Base-by-base conservation (phyloP, 2,113 vertebrate species). In the Syngnathus floridae region DNA sequence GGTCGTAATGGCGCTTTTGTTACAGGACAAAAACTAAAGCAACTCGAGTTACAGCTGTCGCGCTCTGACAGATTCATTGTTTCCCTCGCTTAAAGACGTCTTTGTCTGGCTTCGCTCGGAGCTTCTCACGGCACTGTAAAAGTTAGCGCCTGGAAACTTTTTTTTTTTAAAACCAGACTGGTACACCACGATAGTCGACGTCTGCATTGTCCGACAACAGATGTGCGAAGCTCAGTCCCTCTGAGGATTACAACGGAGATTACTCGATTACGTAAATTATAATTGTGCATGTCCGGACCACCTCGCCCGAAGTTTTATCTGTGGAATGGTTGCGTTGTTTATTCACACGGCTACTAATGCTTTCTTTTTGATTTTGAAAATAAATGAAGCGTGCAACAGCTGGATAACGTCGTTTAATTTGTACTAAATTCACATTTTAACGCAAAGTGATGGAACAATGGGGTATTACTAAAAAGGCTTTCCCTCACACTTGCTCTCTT, bases 181-280 rank as follows among this genome's bases (percentile, higher is more conserved):
- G 9, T n/a, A 51, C 17, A 46, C 56, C 43, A 57, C 17, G 65
- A 43, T 73, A 61, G 40, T 58, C 52, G 76, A 54, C 63, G 54
- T 66, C 19, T 6, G 37, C 61, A n/a, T 66, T 65, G 68, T 74
- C 51, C 8, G 35, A 41, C 62, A 71, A 56, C 43, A 4, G 11
- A 38, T 26, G 21, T 73, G 54, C 51, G 43, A 61, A 63, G 52
- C 22, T 38, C 22, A 62, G 69, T 73, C 64, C 54, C 12, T 75
- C 37, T 43, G 60, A 63, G 75, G 70, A 75, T 57, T 69, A 43
- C n/a, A 64, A 74, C 54, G 70, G 60, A 77, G 74, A 78, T 82
- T 72, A 73, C 55, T 51, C 60, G 60, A 49, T 60, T 57, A 65
- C 64, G 36, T 62, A 73, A 59, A 67, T 69, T 26, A 61, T 64